Evolutionary conservation across 2,113 vertebrate genomes (phyloP).

Genomic region (Tichodroma muraria): DNA sequence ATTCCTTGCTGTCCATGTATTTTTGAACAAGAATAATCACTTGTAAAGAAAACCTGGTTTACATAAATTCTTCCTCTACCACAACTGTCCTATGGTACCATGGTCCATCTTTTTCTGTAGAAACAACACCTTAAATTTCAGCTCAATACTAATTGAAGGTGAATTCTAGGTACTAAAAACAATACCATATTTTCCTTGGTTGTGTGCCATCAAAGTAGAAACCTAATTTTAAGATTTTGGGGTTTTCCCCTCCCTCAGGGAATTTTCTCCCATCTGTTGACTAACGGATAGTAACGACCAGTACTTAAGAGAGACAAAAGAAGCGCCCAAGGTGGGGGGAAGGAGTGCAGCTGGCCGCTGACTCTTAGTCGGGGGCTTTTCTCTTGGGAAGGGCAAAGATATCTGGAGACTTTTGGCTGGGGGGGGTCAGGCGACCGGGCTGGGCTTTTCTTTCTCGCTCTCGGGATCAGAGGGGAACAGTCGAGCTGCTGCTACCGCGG

Average conservation of each 20-base stretch:
- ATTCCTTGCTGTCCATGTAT: not conserved
- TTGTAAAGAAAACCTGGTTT: not conserved
- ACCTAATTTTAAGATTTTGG: not conserved
- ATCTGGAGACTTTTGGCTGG: not conserved
- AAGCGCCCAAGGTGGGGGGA: not conserved
- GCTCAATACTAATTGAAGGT: not conserved
- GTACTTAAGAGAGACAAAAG: not conserved
- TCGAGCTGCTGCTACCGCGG: accelerated
- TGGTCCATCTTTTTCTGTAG: not conserved
- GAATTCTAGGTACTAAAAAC: not conserved
- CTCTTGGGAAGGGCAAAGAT: not conserved
- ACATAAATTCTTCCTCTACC: not conserved
- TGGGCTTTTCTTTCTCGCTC: accelerated
- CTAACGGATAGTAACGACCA: not conserved
- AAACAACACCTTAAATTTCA: not conserved
- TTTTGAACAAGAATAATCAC: not conserved
- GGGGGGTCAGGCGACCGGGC: no score
- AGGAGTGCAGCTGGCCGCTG: not conserved
- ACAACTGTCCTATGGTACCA: not conserved
- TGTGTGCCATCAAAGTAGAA: not conserved
- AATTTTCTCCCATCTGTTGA: not conserved
- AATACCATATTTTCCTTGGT: not conserved
- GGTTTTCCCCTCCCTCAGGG: accelerated
- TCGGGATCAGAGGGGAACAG: not conserved
- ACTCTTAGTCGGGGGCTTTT: not conserved